Percentiles rank a stretch among this genome's conserved stretches.
Conservation (phyloP, 1,140 invertebrate species). For the Aphis gossypii region DNA sequence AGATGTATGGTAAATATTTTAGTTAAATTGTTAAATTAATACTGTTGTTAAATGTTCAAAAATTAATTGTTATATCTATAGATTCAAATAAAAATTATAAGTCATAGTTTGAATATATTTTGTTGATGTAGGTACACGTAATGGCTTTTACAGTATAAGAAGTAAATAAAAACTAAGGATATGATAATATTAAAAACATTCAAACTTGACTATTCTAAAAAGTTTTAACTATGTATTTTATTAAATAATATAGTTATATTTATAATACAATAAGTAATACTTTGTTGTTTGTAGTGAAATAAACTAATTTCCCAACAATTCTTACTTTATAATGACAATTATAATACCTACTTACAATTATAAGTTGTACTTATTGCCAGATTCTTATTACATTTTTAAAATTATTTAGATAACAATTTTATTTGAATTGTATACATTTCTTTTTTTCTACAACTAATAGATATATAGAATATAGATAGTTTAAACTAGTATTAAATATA, state of each 20-base stretch:
- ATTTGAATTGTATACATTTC: neutral
- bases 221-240: no score
- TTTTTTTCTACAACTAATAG: neutral
- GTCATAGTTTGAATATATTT: no score
- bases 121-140: no score
- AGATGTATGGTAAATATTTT: neutral
- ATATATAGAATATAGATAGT: neutral
- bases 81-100: no score
- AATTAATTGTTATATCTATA: no score
- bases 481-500: neutral
- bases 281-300: neutral
- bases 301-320: neutral
- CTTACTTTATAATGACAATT: neutral
- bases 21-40: neutral
- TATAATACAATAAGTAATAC: neutral
- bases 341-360: neutral
- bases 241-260: neutral
- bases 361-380: neutral
- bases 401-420: no score
- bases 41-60: neutral
- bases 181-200: no score
- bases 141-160: no score
- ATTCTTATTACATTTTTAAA: no score
- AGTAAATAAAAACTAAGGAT: no score
- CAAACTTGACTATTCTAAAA: no score